These are phyloP conservation scores for Chesias legatella DNA, from an alignment of 2,888 invertebrate species.

Conservation along the genomic window DNA sequence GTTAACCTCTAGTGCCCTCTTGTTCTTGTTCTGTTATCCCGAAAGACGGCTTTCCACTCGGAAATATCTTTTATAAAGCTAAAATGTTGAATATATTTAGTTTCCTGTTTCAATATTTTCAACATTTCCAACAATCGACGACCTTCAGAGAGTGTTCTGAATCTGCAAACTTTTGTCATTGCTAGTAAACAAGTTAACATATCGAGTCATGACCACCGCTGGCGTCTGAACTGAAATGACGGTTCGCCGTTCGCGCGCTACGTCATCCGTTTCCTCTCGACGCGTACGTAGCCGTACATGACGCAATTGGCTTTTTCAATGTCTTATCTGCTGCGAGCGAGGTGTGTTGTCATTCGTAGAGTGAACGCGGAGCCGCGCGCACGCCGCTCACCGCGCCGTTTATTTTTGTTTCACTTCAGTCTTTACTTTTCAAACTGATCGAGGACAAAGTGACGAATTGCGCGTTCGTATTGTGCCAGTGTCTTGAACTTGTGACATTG, in stretches of 20 bases:
- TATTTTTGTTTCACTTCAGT: conserved; percentile 69
- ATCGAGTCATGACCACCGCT: conserved; percentile 54
- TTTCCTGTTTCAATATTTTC: conserved; percentile 6
- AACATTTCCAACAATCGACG: conserved; percentile 5
- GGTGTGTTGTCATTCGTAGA: conserved; percentile 76
- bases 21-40: conserved; percentile 44
- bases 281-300: conserved; percentile 76
- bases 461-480: conserved; percentile 66
- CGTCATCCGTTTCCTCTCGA: conserved; percentile 74
- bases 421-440: conserved; percentile 64
- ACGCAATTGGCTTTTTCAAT: conserved; percentile 80
- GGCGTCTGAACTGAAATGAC: conserved; percentile 71
- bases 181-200: conserved; percentile 49
- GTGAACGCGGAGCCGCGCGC: conserved; percentile 70
- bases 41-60: conserved; percentile 29
- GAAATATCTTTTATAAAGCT: conserved; percentile 22
- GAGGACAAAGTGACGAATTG: conserved; percentile 74
- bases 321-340: conserved; percentile 76
- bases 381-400: conserved; percentile 52
- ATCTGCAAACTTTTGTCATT: conserved; percentile 39
- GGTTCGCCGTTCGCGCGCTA: conserved; percentile 59
- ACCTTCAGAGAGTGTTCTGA: conserved; percentile 18
- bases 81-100: conserved; percentile 4
- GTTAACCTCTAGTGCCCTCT: conserved; percentile 44
- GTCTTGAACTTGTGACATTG: conserved; percentile 72